Percentiles rank a stretch among this genome's conserved stretches.
Conservation (phyloP, 2,113 vertebrate genomes). For the Probosciger aterrimus region DNA sequence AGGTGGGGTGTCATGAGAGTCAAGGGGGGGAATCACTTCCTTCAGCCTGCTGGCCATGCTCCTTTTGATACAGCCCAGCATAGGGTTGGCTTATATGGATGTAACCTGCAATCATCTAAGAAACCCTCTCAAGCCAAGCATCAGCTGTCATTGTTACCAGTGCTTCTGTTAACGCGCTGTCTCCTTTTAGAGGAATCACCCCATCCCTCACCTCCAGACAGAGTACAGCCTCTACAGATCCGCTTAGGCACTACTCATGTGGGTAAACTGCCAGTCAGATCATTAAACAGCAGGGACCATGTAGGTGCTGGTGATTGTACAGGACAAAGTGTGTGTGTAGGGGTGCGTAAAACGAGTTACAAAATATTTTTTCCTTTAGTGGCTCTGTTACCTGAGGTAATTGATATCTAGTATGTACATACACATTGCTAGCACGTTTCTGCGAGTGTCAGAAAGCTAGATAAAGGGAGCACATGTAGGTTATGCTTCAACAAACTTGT, state of each 20-base stretch:
- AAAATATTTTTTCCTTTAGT: not conserved
- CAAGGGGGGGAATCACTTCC: not conserved
- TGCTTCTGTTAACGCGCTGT: rapidly evolving
- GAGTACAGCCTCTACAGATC: rapidly evolving
- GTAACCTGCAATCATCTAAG: not conserved
- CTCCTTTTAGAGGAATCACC: not conserved
- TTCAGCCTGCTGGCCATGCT: not conserved
- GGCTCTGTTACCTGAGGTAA: not conserved
- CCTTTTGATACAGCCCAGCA: not conserved
- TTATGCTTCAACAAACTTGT: not conserved
- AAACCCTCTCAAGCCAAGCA: not conserved
- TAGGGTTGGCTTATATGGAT: not conserved
- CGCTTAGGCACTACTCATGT: rapidly evolving
- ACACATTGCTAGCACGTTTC: not conserved
- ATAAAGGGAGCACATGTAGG: not conserved
- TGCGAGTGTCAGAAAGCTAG: not conserved
- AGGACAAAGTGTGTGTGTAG: not conserved
- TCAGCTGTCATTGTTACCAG: rapidly evolving
- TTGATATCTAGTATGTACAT: rapidly evolving
- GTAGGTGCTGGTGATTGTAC: not conserved
- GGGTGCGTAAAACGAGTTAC: not conserved
- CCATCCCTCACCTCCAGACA: not conserved
- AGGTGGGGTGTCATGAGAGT: not conserved
- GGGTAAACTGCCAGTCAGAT: not conserved
- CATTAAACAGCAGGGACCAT: not conserved